Base-by-base conservation (phyloP, 2,797 vertebrate species). In the Parauchenoglanis ngamensis region DNA sequence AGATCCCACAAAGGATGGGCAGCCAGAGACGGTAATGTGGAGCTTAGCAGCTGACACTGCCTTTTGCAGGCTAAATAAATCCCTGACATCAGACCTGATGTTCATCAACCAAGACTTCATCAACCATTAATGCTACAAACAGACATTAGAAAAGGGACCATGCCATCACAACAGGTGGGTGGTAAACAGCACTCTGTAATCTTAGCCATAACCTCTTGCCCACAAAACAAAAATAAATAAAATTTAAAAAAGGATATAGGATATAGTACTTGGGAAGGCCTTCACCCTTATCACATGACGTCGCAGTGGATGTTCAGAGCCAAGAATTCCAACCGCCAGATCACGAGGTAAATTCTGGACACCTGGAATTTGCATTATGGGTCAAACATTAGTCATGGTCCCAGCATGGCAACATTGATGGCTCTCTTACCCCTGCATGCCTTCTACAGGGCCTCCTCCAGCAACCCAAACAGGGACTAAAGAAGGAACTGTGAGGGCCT, bases 331-430 rank as follows among this genome's bases (percentile, higher is more conserved):
- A 82, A 46, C 80, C 3, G 4, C 7, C 25, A 67, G 44, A 49
- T 82, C 35, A 67, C 44, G 23, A 79, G 19, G 56, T 52, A 79
- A 59, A 79, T 40, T 79, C 5, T 59, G 61, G 59, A 28, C 61
- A 82, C 80, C 80, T 67, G 61, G n/a, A 65, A 82, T 65, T 49
- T 82, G 25, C 25, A 67, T 31, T 65, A 67, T 82, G 59, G 3
- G 25, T 49, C 59, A 65, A 65, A 46, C 40, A 63, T 81, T 81
- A 81, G 21, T 65, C 79, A 82, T 40, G 25, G 44, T 82, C 35
- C 12, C 40, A 65, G 80, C 61, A 83, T 52, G 59, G 23, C 12
- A 83, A 52, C 61, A 52, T 31, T 52, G n/a, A n/a, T 67, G 35
- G 35, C 75, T 56, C 15, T 80, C 56, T 80, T 59, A 61, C 8